These are phyloP conservation scores for Platyrinchus mystaceus DNA, from an alignment of 2,797 vertebrate species.

Conservation along the genomic window DNA sequence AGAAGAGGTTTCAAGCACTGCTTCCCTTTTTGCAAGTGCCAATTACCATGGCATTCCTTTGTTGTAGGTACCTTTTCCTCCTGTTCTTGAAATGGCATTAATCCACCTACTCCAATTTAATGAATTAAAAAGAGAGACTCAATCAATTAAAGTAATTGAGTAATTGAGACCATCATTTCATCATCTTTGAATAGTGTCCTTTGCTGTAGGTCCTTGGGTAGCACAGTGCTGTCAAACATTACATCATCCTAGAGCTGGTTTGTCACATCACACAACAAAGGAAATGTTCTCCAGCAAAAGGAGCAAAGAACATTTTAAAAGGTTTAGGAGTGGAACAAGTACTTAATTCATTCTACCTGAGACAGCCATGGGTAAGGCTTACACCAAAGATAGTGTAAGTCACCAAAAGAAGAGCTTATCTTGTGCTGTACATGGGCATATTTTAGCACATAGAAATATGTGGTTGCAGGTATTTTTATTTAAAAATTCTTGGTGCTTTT, in stretches of 20 bases:
- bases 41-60: not conserved
- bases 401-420: not conserved
- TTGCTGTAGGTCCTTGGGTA: not conserved
- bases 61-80: not conserved
- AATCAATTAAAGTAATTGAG: conserved; percentile 49
- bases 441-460: not conserved
- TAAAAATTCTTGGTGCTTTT: not conserved
- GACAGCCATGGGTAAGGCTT: not conserved
- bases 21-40: not conserved
- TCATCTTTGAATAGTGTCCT: not conserved
- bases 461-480: not conserved
- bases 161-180: conserved; percentile 33
- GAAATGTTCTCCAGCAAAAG: not conserved
- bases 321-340: not conserved
- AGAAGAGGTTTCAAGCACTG: not conserved
- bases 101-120: conserved; percentile 42
- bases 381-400: not conserved
- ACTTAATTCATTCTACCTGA: not conserved
- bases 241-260: not conserved
- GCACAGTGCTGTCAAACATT: not conserved
- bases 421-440: not conserved
- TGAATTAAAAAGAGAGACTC: conserved; percentile 42
- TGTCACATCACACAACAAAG: not conserved
- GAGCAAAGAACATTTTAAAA: not conserved
- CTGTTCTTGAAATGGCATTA: not conserved